Evolutionary conservation across 2,113 vertebrate species (phyloP), one percentile per base, ranked within the genome.

Genomic region (Empidonax alnorum): DNA sequence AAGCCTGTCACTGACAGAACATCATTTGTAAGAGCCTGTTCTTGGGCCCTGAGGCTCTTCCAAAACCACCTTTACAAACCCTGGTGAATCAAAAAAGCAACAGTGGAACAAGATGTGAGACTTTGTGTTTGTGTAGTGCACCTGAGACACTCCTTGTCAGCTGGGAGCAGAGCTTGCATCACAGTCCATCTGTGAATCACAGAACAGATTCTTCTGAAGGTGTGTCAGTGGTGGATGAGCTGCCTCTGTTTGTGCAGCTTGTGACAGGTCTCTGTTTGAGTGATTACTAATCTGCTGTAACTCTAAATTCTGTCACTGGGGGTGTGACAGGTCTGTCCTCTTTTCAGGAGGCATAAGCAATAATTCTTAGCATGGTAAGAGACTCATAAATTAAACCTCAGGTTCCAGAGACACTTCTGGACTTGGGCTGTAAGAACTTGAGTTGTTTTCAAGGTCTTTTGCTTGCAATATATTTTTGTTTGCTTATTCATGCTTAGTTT

Each of bases 151-250:
- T 73, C 47, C 5, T 47, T 61, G 56, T 31, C 37, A 71, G 27
- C 0, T 76, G 87, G 62, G 58, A 83, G 58, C 58, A 65, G 24
- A 44, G 12, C 4, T 89, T 96, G 74, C 62, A 33, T 79, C 69
- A 71, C 10, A 59, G 42, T 23, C 78, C 73, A 33, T 50, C 44
- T 61, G 49, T 87, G 73, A 89, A 41, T 92, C 69, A 92, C 39
- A 72, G 50, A 75, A 42, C 35, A 79, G 67, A 62, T 62, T 86
- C 82, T 78, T 79, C 47, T 50, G 21, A 63, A 72, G 68, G 80
- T 68, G 94, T 95, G 93, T 81, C 89, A 25, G 20, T 33, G 25
- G 42, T 85, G 49, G 28, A 44, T 72, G 53, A 90, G 90, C 93
- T 88, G 73, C 77, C 87, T 68, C 56, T 89, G 76, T 88, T 35